Percentiles rank a stretch among this genome's conserved stretches.
Conservation (phyloP, 2,797 vertebrate species). For the Lepilemur ruficaudatus region DNA sequence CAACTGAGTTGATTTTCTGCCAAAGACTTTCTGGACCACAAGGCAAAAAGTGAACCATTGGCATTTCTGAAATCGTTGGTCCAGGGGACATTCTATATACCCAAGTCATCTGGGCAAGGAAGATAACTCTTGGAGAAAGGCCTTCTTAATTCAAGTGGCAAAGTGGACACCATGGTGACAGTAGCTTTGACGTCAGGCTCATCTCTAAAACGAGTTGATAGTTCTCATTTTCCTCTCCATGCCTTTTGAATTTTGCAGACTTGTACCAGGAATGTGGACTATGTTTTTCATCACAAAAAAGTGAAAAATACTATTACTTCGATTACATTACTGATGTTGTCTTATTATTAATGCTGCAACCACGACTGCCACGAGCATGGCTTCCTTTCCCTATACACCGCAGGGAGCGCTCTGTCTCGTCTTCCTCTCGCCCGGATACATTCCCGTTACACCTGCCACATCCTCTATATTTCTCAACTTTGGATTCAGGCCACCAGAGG, state of each 20-base stretch:
- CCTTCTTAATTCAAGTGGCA: neutral
- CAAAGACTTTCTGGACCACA: neutral
- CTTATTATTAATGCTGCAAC: neutral
- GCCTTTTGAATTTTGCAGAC: neutral
- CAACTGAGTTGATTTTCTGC: neutral
- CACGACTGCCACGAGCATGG: accelerated
- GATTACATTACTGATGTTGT: neutral
- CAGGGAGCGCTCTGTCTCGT: neutral
- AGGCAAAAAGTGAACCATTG: neutral
- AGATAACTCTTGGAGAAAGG: neutral
- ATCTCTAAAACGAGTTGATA: neutral
- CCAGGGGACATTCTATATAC: neutral
- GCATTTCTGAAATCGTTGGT: neutral
- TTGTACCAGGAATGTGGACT: neutral
- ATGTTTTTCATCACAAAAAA: neutral
- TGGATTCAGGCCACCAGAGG: constrained; percentile 37
- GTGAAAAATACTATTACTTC: neutral
- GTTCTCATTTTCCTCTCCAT: neutral
- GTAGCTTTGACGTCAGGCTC: neutral
- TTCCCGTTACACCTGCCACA: neutral
- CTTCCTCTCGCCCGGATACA: neutral
- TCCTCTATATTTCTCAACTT: neutral
- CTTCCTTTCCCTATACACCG: neutral
- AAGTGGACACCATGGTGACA: neutral
- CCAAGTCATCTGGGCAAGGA: neutral